Evolutionary conservation across 2,797 vertebrate species (phyloP).

Genomic region (Onychomys arenicola): DNA sequence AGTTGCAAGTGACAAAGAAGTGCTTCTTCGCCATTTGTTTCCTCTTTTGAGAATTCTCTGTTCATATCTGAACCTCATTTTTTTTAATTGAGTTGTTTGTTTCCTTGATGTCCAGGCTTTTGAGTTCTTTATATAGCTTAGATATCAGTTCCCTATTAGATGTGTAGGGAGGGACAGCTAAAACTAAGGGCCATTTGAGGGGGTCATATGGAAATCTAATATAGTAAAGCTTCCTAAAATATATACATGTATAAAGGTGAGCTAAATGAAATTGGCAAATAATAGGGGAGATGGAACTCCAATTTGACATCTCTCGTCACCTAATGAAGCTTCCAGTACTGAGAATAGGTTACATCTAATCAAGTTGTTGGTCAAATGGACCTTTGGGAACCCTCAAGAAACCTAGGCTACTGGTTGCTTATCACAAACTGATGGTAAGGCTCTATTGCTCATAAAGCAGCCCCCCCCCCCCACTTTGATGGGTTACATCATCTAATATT

Average conservation of each 20-base stretch:
- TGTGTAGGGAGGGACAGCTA: neutral
- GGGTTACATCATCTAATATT: neutral
- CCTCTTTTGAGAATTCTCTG: neutral
- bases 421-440: neutral
- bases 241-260: neutral
- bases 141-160: neutral
- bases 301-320: neutral
- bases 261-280: neutral
- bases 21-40: neutral
- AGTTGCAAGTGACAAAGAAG: slow-evolving; percentile 22
- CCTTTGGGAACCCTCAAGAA: neutral
- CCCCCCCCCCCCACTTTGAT: neutral
- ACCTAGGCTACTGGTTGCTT: neutral
- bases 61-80: neutral
- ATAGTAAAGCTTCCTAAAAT: neutral
- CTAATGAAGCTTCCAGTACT: neutral
- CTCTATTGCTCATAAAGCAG: neutral
- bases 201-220: neutral
- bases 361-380: neutral
- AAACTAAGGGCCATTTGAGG: neutral
- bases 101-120: neutral
- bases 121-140: neutral
- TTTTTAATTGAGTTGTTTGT: neutral
- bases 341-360: neutral
- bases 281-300: neutral